Conservation (phyloP, 2,888 invertebrate species). For the Bugula neritina region DNA sequence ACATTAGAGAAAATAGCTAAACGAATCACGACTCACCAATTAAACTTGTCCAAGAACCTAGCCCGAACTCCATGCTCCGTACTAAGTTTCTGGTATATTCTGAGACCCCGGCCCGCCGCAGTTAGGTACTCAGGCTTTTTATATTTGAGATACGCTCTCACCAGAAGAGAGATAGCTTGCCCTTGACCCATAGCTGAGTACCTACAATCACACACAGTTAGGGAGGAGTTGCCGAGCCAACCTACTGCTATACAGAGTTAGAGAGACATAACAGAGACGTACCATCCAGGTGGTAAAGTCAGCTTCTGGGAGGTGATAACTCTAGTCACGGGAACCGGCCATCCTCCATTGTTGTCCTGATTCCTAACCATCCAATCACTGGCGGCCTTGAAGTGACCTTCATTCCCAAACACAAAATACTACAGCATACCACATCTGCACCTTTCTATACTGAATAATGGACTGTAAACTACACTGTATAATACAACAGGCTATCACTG, state of each 20-base stretch:
- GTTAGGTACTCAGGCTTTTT: slow-evolving; percentile 66
- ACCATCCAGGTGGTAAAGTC: slow-evolving; percentile 25
- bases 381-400: slow-evolving; percentile 82
- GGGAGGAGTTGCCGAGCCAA: too few species aligned
- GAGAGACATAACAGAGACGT: background rate
- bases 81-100: slow-evolving; percentile 61
- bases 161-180: slow-evolving; percentile 82
- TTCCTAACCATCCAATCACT: slow-evolving; percentile 84
- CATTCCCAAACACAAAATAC: slow-evolving; percentile 59
- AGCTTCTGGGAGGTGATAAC: slow-evolving; percentile 41
- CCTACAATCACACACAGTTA: slow-evolving; percentile 58
- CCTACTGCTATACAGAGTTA: too few species aligned
- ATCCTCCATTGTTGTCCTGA: slow-evolving; percentile 84
- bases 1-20: too few species aligned
- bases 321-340: slow-evolving; percentile 81
- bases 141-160: slow-evolving; percentile 76
- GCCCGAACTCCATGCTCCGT: slow-evolving; percentile 44
- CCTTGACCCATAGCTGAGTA: slow-evolving; percentile 98
- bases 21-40: slow-evolving; percentile 16
- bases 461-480: too few species aligned
- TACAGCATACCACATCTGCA: too few species aligned
- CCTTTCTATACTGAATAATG: too few species aligned
- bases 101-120: slow-evolving; percentile 73
- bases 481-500: too few species aligned
- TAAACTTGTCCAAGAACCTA: slow-evolving; percentile 71